phyloP scores from a whole-genome alignment of 2,797 vertebrate species.

The Ceryle rudis region DNA sequence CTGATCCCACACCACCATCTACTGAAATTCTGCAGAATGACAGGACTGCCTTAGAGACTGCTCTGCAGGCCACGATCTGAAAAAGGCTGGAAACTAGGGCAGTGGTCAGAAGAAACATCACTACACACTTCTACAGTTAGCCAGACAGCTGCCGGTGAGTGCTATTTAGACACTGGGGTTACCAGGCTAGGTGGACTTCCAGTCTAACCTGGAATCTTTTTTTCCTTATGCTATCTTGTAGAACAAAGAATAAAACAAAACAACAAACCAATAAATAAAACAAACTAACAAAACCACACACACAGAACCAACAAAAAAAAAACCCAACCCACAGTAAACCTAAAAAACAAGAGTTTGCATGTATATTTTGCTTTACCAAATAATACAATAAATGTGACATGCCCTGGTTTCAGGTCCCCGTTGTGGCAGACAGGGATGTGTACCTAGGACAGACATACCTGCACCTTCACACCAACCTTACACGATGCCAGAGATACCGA shows the following conservation, averaged over 20 bases:
- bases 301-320: background rate
- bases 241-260: background rate
- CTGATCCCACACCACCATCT: conserved; percentile 60
- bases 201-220: background rate
- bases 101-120: background rate
- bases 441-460: background rate
- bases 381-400: fast-evolving
- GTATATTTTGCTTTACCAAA: background rate
- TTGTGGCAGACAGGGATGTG: fast-evolving
- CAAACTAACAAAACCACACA: background rate
- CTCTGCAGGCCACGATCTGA: background rate
- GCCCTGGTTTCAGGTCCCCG: background rate
- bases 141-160: background rate
- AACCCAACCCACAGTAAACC: background rate
- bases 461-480: background rate
- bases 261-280: background rate
- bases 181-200: background rate
- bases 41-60: background rate
- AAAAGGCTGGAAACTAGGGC: background rate
- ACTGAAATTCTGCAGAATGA: conserved; percentile 33
- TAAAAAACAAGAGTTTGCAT: background rate
- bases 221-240: background rate
- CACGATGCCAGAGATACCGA: background rate
- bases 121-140: background rate
- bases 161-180: background rate